Conservation (phyloP, 1,140 invertebrate species). For the Nixonia krombeini region DNA sequence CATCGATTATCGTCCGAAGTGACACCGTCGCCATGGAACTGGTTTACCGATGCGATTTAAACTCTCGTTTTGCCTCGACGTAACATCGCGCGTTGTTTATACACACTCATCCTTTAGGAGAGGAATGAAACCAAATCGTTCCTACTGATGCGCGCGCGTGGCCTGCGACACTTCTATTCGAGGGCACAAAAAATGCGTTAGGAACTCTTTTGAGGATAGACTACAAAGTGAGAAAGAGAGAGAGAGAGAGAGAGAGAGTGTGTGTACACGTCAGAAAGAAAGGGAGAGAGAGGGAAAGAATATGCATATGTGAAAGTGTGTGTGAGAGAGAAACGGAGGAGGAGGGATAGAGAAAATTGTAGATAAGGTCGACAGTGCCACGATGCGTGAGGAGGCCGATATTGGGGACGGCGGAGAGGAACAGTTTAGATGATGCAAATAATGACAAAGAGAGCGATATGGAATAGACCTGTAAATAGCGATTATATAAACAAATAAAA, state of each 20-base stretch:
- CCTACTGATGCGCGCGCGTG: background rate
- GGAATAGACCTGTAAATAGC: conserved; percentile 62
- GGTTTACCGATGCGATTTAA: no score
- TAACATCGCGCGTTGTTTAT: no score
- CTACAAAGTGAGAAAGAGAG: no score
- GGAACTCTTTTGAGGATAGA: background rate
- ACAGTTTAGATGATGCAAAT: conserved; percentile 29
- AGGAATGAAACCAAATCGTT: no score
- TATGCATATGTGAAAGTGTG: no score
- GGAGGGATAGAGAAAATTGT: conserved; percentile 24
- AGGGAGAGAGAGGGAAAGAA: conserved; percentile 9
- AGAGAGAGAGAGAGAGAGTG: conserved; percentile 28
- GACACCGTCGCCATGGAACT: no score
- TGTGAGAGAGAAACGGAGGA: background rate
- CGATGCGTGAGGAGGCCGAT: conserved; percentile 30
- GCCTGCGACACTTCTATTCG: conserved; percentile 6
- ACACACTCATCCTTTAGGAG: no score
- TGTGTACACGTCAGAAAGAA: conserved; percentile 9
- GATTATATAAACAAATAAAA: conserved; percentile 61
- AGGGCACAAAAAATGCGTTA: conserved; percentile 43
- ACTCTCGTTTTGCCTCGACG: no score
- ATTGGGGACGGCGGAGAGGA: conserved; percentile 12
- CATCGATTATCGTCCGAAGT: no score
- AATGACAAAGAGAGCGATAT: conserved; percentile 49
- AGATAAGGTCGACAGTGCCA: conserved; percentile 53